Conservation (phyloP, 2,797 vertebrate genomes). For the Clarias laeviceps region DNA sequence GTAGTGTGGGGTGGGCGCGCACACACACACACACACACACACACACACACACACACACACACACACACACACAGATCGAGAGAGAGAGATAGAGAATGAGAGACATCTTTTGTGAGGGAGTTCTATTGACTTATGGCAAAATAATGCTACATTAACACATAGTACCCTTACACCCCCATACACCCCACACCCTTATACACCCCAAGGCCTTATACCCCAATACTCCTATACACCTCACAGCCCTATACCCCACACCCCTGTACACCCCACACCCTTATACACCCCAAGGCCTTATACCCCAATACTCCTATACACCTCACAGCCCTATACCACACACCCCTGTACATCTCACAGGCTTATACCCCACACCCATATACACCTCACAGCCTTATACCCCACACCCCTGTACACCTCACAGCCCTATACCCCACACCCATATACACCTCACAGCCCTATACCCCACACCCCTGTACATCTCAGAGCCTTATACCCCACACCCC, state of each 20-base stretch:
- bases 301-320: not conserved
- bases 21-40: constrained; percentile 55
- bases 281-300: not conserved
- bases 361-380: not conserved
- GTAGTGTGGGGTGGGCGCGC: constrained; percentile 46
- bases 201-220: not conserved
- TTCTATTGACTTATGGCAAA: not conserved
- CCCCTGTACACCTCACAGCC: not conserved
- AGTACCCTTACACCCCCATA: not conserved
- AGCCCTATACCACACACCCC: not conserved
- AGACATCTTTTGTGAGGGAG: not conserved
- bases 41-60: constrained; percentile 44
- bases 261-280: not conserved
- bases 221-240: not conserved
- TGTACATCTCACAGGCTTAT: not conserved
- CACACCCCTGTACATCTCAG: not conserved
- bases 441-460: not conserved
- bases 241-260: not conserved
- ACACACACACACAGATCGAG: constrained; percentile 15
- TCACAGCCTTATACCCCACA: not conserved
- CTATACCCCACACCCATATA: not conserved
- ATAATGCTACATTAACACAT: not conserved
- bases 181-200: not conserved
- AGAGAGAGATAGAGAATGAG: too few relatives aligned
- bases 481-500: not conserved